Conservation (phyloP, 2,113 vertebrate species). For the Dipodomys stephensi region DNA sequence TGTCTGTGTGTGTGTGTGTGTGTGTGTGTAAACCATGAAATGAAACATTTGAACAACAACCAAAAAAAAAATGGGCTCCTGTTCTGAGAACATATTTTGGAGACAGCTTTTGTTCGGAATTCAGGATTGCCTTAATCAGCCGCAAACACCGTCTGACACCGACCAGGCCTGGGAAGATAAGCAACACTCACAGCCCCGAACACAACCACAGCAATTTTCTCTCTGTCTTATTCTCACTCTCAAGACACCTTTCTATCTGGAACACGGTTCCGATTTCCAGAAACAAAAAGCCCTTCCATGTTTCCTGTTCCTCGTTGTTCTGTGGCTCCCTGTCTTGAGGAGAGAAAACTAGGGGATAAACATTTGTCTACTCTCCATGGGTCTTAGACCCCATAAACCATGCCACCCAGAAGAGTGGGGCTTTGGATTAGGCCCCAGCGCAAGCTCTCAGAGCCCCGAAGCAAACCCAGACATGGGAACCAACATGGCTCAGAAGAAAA, state of each 20-base stretch:
- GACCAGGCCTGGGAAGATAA: neutral
- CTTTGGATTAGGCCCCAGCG: neutral
- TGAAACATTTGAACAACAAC: conserved; percentile 55
- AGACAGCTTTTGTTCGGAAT: conserved; percentile 39
- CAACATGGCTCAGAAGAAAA: neutral
- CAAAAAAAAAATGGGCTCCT: conserved; percentile 25
- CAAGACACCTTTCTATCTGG: neutral
- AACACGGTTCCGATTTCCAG: neutral
- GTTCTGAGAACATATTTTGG: conserved; percentile 59
- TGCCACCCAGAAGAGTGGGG: neutral
- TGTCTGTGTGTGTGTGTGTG: too few relatives aligned
- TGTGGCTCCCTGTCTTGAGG: neutral
- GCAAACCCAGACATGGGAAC: rapidly evolving
- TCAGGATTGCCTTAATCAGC: conserved; percentile 12
- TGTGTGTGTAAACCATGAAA: conserved; percentile 23
- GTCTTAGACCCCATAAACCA: neutral
- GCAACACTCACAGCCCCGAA: neutral
- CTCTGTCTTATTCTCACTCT: conserved; percentile 65
- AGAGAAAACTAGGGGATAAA: neutral
- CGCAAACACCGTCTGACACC: neutral
- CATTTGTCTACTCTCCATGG: rapidly evolving
- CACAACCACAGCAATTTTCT: neutral
- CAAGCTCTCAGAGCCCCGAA: rapidly evolving
- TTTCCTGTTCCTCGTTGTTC: neutral
- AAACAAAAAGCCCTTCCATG: neutral